These are phyloP conservation scores for Lycodopsis pacificus DNA, from an alignment of 2,797 vertebrate genomes.

Conservation along the genomic window DNA sequence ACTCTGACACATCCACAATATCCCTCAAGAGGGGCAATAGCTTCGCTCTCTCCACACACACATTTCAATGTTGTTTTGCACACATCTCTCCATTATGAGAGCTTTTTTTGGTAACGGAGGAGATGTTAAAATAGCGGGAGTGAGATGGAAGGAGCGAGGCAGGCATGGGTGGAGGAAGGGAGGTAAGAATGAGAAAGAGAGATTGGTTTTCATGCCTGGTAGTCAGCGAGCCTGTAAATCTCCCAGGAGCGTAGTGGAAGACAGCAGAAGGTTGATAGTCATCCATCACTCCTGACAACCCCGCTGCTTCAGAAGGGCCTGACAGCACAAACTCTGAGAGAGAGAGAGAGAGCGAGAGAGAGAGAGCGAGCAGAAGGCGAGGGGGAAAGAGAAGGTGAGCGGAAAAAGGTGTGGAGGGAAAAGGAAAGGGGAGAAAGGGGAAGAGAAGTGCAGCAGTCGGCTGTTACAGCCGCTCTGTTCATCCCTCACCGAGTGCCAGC, in stretches of 20 bases:
- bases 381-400: slow-evolving; percentile 49
- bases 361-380: slow-evolving; percentile 73
- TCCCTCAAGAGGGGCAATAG: slow-evolving; percentile 70
- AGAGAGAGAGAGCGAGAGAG: slow-evolving; percentile 45
- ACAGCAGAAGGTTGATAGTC: slow-evolving; percentile 97
- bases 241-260: slow-evolving; percentile 92
- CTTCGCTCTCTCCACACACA: slow-evolving; percentile 61
- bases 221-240: slow-evolving; percentile 92
- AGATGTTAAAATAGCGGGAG: slow-evolving; percentile 81
- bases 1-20: slow-evolving; percentile 72
- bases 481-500: slow-evolving; percentile 64
- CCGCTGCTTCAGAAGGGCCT: slow-evolving; percentile 91
- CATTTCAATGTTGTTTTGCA: slow-evolving; percentile 78
- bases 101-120: slow-evolving; percentile 62
- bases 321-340: slow-evolving; percentile 83
- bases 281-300: slow-evolving; percentile 98
- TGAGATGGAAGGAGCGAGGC: slow-evolving; percentile 77
- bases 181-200: slow-evolving; percentile 86
- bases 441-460: slow-evolving; percentile 60
- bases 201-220: slow-evolving; percentile 92
- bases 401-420: slow-evolving; percentile 59
- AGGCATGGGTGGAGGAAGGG: slow-evolving; percentile 74
- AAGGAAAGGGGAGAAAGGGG: slow-evolving; percentile 12
- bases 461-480: slow-evolving; percentile 58
- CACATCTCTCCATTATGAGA: slow-evolving; percentile 77